Percentiles rank a stretch among this genome's conserved stretches.
These are phyloP conservation scores for Elachura formosa DNA, from an alignment of 2,113 vertebrate species.

Conservation along the genomic window DNA sequence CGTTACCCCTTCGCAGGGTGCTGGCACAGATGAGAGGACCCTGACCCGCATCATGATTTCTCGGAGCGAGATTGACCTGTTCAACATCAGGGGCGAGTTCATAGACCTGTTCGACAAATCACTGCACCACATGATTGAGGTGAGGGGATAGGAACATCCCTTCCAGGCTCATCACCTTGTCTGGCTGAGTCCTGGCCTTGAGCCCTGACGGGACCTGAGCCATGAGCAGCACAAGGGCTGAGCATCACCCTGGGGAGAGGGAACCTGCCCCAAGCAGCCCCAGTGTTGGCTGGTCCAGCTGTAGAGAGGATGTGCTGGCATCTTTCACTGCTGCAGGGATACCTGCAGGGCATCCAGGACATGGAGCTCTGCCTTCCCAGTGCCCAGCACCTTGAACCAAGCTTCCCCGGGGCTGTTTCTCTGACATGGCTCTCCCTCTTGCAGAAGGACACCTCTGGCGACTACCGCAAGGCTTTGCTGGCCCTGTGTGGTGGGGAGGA, in stretches of 20 bases:
- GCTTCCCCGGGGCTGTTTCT: neutral
- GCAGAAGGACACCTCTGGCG: constrained; percentile 93
- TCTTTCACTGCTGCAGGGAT: neutral
- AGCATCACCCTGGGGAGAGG: neutral
- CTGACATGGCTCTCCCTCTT: neutral
- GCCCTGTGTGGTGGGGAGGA: constrained; percentile 89
- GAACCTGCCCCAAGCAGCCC: neutral
- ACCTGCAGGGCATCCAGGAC: neutral
- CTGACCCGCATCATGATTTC: constrained; percentile 94
- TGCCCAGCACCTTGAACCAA: neutral
- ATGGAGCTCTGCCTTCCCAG: neutral
- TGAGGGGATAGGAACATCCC: constrained; percentile 16
- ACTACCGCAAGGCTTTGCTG: constrained; percentile 90
- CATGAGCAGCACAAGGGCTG: neutral
- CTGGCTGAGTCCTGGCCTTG: neutral
- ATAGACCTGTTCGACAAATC: constrained; percentile 86
- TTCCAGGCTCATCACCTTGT: neutral
- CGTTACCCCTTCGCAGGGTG: constrained; percentile 73
- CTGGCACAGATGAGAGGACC: constrained; percentile 90
- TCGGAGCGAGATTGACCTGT: constrained; percentile 86
- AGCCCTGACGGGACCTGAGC: neutral
- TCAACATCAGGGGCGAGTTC: constrained; percentile 91
- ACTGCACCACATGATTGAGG: constrained; percentile 91
- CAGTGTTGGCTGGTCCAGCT: neutral
- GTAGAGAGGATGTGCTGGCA: neutral